A percentile compares a stretch with the other conserved stretches of the same genome.
phyloP scores from a whole-genome alignment of 1,140 invertebrate species.

The Uloborus diversus region DNA sequence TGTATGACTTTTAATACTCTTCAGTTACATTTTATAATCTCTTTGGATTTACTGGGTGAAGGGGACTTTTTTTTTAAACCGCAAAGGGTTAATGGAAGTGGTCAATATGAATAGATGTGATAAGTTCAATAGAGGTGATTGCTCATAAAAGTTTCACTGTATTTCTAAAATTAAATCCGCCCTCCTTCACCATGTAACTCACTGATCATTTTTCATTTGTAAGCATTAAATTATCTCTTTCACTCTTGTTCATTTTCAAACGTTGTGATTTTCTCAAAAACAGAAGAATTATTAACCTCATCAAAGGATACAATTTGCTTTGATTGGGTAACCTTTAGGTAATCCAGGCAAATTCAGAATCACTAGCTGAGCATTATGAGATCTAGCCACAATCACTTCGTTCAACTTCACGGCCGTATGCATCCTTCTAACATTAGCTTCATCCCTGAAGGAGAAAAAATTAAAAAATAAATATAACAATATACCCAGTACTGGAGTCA shows the following conservation, averaged over 20 bases:
- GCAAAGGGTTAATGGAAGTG: no score
- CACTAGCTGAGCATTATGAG: constrained; percentile 95
- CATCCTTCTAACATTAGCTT: constrained; percentile 96
- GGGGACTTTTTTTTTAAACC: no score
- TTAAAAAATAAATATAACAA: neutral
- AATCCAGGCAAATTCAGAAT: constrained; percentile 98
- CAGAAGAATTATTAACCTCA: neutral
- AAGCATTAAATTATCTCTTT: neutral
- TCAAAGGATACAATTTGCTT: constrained; percentile 55
- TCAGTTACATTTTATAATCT: no score
- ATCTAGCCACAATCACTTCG: constrained; percentile 96
- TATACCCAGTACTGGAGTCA: no score
- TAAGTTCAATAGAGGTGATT: no score
- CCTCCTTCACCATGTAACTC: neutral
- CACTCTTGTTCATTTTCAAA: neutral
- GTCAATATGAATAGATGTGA: no score
- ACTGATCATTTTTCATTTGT: neutral
- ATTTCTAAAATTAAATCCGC: neutral
- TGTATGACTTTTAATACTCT: no score
- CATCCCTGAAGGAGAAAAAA: constrained; percentile 69
- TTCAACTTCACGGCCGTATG: constrained; percentile 99
- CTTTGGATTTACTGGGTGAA: no score
- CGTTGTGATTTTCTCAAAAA: neutral
- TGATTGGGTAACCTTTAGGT: constrained; percentile 68
- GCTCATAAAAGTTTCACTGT: neutral